Conservation (phyloP, 2,888 invertebrate species). For the Coremacera marginata region DNA sequence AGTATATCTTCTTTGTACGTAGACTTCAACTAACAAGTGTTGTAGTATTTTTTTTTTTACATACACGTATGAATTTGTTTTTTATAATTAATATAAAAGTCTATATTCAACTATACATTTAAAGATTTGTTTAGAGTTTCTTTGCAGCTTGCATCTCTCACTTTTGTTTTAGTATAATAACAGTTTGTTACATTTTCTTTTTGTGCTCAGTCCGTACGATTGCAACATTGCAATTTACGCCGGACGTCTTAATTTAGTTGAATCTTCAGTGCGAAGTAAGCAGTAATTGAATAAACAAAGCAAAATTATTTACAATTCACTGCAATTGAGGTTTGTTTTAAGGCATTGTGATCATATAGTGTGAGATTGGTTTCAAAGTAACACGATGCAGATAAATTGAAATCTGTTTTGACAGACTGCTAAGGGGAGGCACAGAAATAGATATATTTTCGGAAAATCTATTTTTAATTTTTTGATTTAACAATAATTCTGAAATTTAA, state of each 20-base stretch:
- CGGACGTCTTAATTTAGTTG: conserved; percentile 30
- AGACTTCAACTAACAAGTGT: too few relatives aligned
- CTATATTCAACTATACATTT: too few relatives aligned
- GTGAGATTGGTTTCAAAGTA: background rate
- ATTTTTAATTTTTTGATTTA: too few relatives aligned
- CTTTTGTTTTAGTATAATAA: background rate
- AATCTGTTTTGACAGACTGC: background rate
- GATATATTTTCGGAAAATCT: too few relatives aligned
- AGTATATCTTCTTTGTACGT: too few relatives aligned
- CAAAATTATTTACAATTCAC: background rate
- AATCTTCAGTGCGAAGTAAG: conserved; percentile 18
- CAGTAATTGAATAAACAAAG: conserved; percentile 22
- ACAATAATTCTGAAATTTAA: too few relatives aligned
- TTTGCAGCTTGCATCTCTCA: background rate
- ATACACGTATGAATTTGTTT: background rate
- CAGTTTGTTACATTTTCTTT: background rate
- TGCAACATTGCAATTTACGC: conserved; percentile 3
- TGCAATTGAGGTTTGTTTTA: background rate
- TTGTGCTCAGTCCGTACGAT: background rate
- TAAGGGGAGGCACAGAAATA: too few relatives aligned
- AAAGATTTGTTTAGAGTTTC: too few relatives aligned
- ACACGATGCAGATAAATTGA: background rate
- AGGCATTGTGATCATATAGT: background rate
- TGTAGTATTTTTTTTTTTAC: too few relatives aligned
- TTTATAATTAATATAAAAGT: background rate